Evolutionary conservation across 2,888 invertebrate species (phyloP).

Genomic region (Caenorhabditis drosophilae): DNA sequence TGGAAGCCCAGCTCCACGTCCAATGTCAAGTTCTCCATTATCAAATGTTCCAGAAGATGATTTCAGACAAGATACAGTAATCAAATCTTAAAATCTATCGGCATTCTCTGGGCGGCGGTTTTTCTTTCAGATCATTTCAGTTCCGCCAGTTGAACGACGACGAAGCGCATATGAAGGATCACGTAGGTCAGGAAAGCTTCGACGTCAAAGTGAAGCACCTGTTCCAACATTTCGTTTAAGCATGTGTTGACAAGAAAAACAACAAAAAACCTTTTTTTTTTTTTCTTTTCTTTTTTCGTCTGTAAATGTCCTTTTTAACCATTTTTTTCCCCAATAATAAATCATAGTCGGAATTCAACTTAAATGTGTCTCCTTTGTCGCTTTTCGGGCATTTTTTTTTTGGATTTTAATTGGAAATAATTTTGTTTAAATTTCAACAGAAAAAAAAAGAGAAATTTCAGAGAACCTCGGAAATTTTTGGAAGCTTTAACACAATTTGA

Average conservation of each 20-base stretch:
- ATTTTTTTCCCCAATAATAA: neutral
- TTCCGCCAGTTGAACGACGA: constrained; percentile 26
- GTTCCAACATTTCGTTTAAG: constrained; percentile 48
- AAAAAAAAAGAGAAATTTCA: constrained; percentile 1
- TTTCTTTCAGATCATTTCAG: too few species aligned
- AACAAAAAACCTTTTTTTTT: neutral
- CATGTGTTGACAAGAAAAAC: constrained; percentile 48
- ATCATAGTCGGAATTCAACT: neutral
- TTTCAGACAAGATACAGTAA: neutral
- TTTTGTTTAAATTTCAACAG: too few species aligned
- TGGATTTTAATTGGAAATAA: neutral
- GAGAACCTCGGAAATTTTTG: constrained; percentile 26
- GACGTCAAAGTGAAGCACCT: constrained; percentile 43
- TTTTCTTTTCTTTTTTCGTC: neutral
- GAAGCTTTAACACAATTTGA: constrained; percentile 27
- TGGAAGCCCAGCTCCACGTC: constrained; percentile 45
- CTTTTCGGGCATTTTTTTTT: constrained; percentile 1
- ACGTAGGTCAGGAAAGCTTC: constrained; percentile 35
- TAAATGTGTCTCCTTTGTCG: constrained; percentile 6
- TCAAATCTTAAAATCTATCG: neutral
- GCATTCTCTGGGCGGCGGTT: too few species aligned
- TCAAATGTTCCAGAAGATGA: constrained; percentile 32
- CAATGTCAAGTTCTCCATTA: constrained; percentile 33
- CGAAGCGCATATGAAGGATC: constrained; percentile 39
- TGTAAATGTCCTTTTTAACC: neutral